Evolutionary conservation across 2,113 vertebrate genomes (phyloP).

Genomic region (Cyanoderma ruficeps): DNA sequence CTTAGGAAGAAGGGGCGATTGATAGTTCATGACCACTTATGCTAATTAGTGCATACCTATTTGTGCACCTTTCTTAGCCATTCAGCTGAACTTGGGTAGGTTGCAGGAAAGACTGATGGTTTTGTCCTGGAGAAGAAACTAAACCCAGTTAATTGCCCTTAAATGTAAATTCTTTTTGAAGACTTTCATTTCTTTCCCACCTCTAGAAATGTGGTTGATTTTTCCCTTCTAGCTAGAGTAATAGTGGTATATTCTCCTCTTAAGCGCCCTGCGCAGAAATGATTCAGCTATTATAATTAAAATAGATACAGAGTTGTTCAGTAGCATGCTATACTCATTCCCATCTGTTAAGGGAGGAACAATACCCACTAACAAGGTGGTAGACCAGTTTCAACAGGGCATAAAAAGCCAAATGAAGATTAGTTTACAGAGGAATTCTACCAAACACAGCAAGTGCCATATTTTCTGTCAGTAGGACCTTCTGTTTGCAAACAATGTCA

Average conservation of each 20-base stretch:
- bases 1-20: background rate
- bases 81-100: background rate
- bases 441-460: slow-evolving; percentile 2
- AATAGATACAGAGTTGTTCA: background rate
- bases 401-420: slow-evolving; percentile 40
- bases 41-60: background rate
- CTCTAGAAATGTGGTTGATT: background rate
- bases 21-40: background rate
- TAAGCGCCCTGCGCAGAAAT: background rate
- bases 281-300: slow-evolving; percentile 35
- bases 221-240: slow-evolving; percentile 6
- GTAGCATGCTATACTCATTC: background rate
- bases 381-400: slow-evolving; percentile 13
- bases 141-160: background rate
- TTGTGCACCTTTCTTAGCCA: background rate
- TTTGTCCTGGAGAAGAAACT: background rate
- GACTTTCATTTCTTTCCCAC: background rate
- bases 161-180: slow-evolving; percentile 21
- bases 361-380: background rate
- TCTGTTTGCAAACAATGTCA: slow-evolving; percentile 16
- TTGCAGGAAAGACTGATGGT: background rate
- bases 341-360: slow-evolving; percentile 33
- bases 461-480: slow-evolving; percentile 36
- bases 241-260: slow-evolving; percentile 22
- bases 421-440: slow-evolving; percentile 15